Conservation (phyloP, 2,888 invertebrate species). For the Disparrhopalites patrizii region DNA sequence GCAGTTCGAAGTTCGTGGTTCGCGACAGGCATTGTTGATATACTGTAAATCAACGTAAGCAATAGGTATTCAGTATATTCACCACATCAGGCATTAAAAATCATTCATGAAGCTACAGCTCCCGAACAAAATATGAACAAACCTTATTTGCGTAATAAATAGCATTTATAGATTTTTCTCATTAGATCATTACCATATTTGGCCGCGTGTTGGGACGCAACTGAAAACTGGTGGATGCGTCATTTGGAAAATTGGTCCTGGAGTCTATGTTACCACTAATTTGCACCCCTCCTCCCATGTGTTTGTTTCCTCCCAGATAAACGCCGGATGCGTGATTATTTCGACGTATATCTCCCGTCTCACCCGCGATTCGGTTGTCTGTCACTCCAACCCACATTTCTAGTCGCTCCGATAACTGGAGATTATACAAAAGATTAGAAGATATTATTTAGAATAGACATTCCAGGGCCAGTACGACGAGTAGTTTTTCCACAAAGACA, state of each 20-base stretch:
- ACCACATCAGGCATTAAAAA: too few species aligned
- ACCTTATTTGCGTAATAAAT: too few species aligned
- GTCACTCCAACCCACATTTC: not conserved
- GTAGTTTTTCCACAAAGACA: not conserved
- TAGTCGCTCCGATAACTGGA: not conserved
- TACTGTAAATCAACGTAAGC: too few species aligned
- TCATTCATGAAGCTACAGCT: too few species aligned
- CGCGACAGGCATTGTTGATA: too few species aligned
- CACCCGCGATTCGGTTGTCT: not conserved
- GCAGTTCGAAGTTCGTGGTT: too few species aligned
- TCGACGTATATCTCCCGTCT: not conserved
- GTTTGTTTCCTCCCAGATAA: not conserved
- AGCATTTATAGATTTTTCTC: too few species aligned
- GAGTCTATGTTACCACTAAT: not conserved
- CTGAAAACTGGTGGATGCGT: not conserved
- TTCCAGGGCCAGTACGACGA: not conserved
- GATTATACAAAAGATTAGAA: not conserved
- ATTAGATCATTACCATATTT: constrained; percentile 1
- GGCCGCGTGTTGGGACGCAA: too few species aligned
- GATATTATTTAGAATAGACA: too few species aligned
- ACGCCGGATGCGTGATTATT: not conserved
- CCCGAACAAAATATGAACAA: too few species aligned
- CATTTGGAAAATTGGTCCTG: not conserved
- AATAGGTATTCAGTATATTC: too few species aligned
- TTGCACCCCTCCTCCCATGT: not conserved